phyloP scores from a whole-genome alignment of 2,797 vertebrate genomes.

The Protosalanx chinensis region DNA sequence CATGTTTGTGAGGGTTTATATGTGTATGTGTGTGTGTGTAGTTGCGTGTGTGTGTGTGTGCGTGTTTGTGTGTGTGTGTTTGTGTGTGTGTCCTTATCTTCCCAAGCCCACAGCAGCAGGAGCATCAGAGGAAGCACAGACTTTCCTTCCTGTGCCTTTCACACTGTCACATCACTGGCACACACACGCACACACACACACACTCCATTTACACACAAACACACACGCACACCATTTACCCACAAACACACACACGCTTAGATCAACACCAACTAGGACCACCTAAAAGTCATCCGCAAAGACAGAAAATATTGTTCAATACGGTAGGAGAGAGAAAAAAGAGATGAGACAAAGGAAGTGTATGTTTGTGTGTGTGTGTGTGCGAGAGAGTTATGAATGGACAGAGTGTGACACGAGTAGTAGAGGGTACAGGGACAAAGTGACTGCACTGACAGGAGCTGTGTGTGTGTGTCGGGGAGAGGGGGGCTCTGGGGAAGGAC shows the following conservation, averaged over 20 bases:
- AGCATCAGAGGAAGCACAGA: conserved; percentile 74
- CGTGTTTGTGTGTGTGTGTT: conserved; percentile 32
- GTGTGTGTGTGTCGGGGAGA: conserved; percentile 13
- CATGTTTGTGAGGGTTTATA: conserved; percentile 38
- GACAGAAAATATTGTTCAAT: too few relatives aligned
- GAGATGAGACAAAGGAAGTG: too few relatives aligned
- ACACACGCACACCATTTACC: conserved; percentile 1
- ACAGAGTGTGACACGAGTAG: conserved; percentile 13
- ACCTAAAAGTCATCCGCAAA: too few relatives aligned
- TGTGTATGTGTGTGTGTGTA: conserved; percentile 16
- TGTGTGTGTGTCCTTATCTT: conserved; percentile 68
- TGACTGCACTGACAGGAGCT: conserved; percentile 42
- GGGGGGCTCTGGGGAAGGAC: conserved; percentile 55
- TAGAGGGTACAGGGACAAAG: conserved; percentile 49
- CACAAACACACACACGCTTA: neutral
- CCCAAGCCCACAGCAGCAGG: conserved; percentile 65
- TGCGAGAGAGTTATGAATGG: neutral
- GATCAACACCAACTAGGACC: neutral
- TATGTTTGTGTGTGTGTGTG: neutral
- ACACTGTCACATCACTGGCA: conserved; percentile 71
- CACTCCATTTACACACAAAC: neutral
- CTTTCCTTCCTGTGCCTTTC: conserved; percentile 79
- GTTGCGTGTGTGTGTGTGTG: conserved; percentile 21
- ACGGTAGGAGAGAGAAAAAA: too few relatives aligned
- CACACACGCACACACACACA: conserved; percentile 33